phyloP scores from a whole-genome alignment of 2,797 vertebrate species.

The Pseudomugil gertrudae region DNA sequence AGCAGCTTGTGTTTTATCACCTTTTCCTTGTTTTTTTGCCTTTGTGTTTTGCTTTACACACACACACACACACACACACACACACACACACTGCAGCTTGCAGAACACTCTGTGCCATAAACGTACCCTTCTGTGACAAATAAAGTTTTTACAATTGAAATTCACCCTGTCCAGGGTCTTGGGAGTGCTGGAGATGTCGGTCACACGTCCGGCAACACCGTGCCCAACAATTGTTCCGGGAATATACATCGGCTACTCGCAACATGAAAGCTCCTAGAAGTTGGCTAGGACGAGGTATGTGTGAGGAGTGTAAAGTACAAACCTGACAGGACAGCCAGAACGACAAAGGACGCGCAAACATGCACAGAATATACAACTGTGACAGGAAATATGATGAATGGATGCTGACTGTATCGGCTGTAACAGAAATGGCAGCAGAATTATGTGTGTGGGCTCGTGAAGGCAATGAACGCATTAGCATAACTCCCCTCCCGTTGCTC shows the following conservation, averaged over 20 bases:
- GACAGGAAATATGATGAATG: slow-evolving; percentile 14
- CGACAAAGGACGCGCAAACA: slow-evolving; percentile 3
- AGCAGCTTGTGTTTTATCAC: not conserved
- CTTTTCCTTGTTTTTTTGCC: no score
- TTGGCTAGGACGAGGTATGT: not conserved
- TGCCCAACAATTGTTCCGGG: not conserved
- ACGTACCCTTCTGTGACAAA: no score
- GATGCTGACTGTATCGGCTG: slow-evolving; percentile 25
- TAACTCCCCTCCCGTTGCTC: slow-evolving; percentile 8
- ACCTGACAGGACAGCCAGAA: slow-evolving; percentile 18
- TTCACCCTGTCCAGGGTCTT: no score
- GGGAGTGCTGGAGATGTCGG: not conserved
- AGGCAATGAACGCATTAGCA: slow-evolving; percentile 17
- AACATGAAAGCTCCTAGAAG: not conserved
- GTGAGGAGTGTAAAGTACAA: not conserved
- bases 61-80: no score
- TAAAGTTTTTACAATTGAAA: no score
- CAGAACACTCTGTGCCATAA: no score
- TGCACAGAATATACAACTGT: slow-evolving; percentile 17
- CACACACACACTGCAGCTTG: no score
- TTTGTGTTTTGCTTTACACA: no score
- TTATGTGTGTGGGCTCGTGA: slow-evolving; percentile 5
- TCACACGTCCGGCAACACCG: no score
- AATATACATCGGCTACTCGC: slow-evolving; percentile 22
- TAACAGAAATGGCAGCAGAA: slow-evolving; percentile 16